Base-by-base conservation (phyloP, 2,888 invertebrate species). In the Drosophila paramelanica region DNA sequence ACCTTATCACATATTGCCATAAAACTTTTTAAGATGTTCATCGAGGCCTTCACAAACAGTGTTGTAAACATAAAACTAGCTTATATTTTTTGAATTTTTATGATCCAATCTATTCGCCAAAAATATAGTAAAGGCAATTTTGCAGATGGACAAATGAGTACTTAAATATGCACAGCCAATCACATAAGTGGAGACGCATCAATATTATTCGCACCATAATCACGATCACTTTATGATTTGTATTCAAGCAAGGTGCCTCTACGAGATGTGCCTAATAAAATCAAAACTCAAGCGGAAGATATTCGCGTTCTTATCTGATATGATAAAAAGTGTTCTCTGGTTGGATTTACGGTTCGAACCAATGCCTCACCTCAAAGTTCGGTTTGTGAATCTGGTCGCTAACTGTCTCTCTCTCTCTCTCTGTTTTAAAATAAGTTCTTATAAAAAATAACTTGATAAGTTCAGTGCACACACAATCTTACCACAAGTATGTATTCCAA, bases 161-260 rank as follows among this genome's bases (percentile, higher is more conserved):
- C 14, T 45, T 11, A n/a, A 33, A 33, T 33, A 42, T 51, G 13
- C 38, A 43, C 42, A 27, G 11, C 17, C 41, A 43, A 69, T 62
- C 47, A 50, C 5, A 27, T 27, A 7, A 27, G 17, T 55, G 14
- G 43, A 46, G 27, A 27, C 33, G 11, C 33, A 43, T 47, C 61
- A 60, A 39, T 56, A 47, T 36, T 43, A 47, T 52, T 14, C 41
- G 31, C 59, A 71, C 56, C 43, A 66, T 59, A 43, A 61, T 61
- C 72, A 72, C 65, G 71, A 72, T 66, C 43, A 20, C 36, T 45
- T 31, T 31, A 33, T 31, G 39, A 61, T 73, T 67, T 49, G 72
- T 60, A 72, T 72, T 66, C 67, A 67, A 60, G 53, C 42, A 20
- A 50, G 58, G 38, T 60, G 23, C 36, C 33, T n/a, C 33, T 23